Percentiles rank a stretch among this genome's conserved stretches.
Conservation (phyloP, 92 coral and sea anemone species). For the Paragorgia papillata region DNA sequence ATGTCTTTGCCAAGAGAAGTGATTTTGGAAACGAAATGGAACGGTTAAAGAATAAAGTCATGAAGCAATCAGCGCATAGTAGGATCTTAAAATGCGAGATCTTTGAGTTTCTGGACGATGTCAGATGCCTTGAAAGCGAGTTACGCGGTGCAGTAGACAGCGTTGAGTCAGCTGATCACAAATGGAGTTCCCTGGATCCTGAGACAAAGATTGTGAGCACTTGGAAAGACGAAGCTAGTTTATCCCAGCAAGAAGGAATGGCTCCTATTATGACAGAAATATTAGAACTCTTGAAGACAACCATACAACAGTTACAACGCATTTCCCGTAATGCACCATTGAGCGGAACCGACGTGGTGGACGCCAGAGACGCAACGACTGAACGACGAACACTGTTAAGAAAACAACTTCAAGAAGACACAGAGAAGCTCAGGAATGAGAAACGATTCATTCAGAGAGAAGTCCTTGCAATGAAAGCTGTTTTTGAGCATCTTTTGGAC, state of each 20-base stretch:
- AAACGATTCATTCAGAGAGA: conserved; percentile 64
- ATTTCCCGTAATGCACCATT: neutral
- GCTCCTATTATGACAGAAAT: conserved; percentile 34
- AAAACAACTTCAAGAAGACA: conserved; percentile 70
- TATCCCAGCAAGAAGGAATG: conserved; percentile 33
- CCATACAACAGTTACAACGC: conserved; percentile 10
- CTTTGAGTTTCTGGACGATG: conserved; percentile 73
- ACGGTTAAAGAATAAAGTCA: conserved; percentile 10
- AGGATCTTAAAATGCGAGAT: conserved; percentile 57
- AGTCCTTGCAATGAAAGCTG: conserved; percentile 65
- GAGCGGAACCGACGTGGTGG: neutral
- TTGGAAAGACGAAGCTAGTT: conserved; percentile 60
- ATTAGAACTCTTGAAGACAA: conserved; percentile 26
- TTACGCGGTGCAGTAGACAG: conserved; percentile 69
- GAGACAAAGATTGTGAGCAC: conserved; percentile 50
- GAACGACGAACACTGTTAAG: conserved; percentile 61
- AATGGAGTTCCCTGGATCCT: neutral
- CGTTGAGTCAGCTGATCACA: conserved; percentile 29
- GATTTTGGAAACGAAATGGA: conserved; percentile 18
- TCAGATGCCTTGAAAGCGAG: conserved; percentile 78
- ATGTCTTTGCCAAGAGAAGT: neutral
- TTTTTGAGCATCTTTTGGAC: conserved; percentile 64
- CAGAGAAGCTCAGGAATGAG: conserved; percentile 71
- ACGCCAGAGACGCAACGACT: neutral
- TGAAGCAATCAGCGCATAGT: conserved; percentile 20